Evolutionary conservation across 2,113 vertebrate genomes (phyloP).

Genomic region (Tretioscincus oriximinensis): DNA sequence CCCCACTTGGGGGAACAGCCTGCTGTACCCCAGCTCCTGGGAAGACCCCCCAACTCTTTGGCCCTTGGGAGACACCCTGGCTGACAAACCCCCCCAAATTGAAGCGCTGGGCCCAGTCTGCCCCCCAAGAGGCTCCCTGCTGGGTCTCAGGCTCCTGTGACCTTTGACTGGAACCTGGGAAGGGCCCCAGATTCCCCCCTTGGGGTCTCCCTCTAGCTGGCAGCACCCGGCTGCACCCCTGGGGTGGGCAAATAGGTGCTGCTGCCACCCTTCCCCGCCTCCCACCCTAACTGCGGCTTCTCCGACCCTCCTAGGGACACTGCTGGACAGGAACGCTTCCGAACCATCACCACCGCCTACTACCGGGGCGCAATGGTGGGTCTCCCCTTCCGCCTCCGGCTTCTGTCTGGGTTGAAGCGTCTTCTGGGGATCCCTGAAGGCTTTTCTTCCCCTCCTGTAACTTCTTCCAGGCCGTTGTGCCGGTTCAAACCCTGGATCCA

Average conservation of each 20-base stretch:
- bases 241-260: not conserved
- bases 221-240: too few species aligned
- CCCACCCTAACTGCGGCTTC: fast-evolving
- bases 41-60: too few species aligned
- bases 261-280: not conserved
- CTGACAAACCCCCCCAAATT: not conserved
- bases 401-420: too few species aligned
- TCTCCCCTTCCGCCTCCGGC: not conserved
- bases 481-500: not conserved
- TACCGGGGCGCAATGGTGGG: constrained; percentile 95
- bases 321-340: constrained; percentile 92
- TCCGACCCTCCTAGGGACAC: constrained; percentile 83
- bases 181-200: too few species aligned
- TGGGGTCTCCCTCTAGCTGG: too few species aligned
- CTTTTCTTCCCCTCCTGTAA: not conserved
- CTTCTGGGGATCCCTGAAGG: not conserved
- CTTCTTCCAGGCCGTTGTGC: not conserved
- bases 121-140: too few species aligned
- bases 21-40: too few species aligned
- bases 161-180: too few species aligned
- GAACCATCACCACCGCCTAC: constrained; percentile 96
- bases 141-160: too few species aligned
- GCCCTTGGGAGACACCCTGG: too few species aligned
- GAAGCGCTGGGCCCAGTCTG: too few species aligned
- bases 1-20: too few species aligned